These are phyloP conservation scores for Epistrophe grossulariae DNA, from an alignment of 2,888 invertebrate genomes.

Conservation along the genomic window DNA sequence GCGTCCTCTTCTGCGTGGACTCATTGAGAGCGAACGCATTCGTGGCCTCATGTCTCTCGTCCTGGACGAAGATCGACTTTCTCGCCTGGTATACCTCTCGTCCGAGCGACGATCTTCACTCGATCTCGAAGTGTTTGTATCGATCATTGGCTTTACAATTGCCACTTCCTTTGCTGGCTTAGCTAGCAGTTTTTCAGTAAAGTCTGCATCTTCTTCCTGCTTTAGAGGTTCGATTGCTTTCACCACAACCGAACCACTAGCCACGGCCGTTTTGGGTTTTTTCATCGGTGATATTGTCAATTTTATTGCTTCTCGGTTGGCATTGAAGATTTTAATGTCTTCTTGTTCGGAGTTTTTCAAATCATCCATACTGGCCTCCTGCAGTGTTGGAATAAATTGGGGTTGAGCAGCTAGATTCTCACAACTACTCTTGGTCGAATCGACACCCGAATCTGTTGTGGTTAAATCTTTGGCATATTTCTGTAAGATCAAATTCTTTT, in stretches of 20 bases:
- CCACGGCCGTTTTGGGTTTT: constrained; percentile 79
- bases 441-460: constrained; percentile 66
- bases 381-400: constrained; percentile 56
- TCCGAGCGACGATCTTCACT: constrained; percentile 60
- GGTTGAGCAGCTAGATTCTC: constrained; percentile 55
- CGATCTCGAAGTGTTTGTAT: constrained; percentile 78
- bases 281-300: constrained; percentile 82
- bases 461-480: constrained; percentile 79
- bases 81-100: constrained; percentile 69
- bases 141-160: constrained; percentile 82
- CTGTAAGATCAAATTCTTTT: constrained; percentile 81
- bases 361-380: constrained; percentile 43
- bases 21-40: constrained; percentile 78
- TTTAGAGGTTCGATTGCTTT: constrained; percentile 66
- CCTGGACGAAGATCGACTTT: constrained; percentile 77
- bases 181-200: constrained; percentile 78
- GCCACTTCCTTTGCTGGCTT: constrained; percentile 81
- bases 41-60: constrained; percentile 77
- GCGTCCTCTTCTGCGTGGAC: constrained; percentile 77
- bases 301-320: constrained; percentile 82
- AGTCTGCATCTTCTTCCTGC: constrained; percentile 78
- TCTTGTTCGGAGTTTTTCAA: constrained; percentile 49
- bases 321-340: constrained; percentile 81
- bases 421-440: constrained; percentile 65
- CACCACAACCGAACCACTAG: constrained; percentile 76